Evolutionary conservation across 2,797 vertebrate genomes (phyloP).

Genomic region (Melanitta fusca): DNA sequence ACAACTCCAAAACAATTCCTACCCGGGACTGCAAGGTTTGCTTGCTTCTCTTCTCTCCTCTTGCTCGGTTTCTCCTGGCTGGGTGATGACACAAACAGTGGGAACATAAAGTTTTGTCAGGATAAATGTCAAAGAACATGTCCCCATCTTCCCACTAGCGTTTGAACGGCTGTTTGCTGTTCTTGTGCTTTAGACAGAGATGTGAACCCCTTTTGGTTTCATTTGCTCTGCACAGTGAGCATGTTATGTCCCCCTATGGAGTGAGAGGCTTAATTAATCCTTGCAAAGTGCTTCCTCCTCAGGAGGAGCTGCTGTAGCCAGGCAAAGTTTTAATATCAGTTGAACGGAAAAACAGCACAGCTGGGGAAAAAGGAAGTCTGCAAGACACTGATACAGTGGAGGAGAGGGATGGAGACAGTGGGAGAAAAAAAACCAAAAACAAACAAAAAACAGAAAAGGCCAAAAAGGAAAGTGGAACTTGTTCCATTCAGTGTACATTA

Average conservation of each 20-base stretch:
- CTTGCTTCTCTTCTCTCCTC: background rate
- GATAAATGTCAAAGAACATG: background rate
- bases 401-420: background rate
- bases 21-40: slow-evolving; percentile 97
- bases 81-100: background rate
- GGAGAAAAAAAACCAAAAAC: background rate
- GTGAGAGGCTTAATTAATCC: slow-evolving; percentile 43
- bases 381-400: background rate
- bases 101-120: slow-evolving; percentile 1
- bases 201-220: background rate
- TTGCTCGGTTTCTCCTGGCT: background rate
- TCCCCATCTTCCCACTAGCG: background rate
- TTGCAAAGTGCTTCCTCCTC: slow-evolving; percentile 17
- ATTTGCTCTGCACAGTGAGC: background rate
- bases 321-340: background rate
- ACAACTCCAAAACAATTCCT: slow-evolving; percentile 92
- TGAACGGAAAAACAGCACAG: background rate
- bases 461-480: background rate
- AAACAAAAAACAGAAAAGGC: background rate
- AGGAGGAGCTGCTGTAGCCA: background rate
- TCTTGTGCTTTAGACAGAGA: background rate
- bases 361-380: background rate
- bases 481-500: background rate
- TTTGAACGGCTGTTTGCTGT: background rate
- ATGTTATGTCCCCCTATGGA: background rate